These are phyloP conservation scores for Saccopteryx bilineata DNA, from an alignment of 2,113 vertebrate species.

Conservation along the genomic window DNA sequence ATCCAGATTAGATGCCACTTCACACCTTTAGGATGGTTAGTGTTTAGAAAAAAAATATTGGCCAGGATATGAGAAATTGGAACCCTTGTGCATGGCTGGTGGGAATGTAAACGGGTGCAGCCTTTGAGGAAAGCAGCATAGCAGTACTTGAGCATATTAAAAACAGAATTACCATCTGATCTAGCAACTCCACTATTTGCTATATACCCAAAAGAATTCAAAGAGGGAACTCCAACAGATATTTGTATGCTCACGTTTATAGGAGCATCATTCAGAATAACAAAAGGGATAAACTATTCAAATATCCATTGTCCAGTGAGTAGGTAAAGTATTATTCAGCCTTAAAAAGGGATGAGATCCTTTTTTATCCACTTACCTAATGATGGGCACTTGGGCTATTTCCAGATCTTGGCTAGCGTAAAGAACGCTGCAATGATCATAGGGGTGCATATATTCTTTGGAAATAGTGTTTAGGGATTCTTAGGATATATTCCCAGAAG, in stretches of 20 bases:
- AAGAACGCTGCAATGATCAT: too few relatives aligned
- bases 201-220: background rate
- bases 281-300: background rate
- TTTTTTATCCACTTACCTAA: background rate
- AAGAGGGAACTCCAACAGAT: background rate
- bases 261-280: background rate
- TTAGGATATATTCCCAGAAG: too few relatives aligned
- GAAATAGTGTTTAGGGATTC: too few relatives aligned
- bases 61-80: background rate
- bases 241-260: background rate
- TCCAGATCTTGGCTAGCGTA: too few relatives aligned
- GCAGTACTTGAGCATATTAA: background rate
- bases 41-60: background rate
- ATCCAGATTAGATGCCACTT: background rate
- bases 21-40: background rate
- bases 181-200: background rate
- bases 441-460: too few relatives aligned
- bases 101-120: background rate
- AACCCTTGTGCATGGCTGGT: background rate
- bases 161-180: background rate
- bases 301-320: background rate
- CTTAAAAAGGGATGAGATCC: conserved; percentile 2
- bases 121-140: background rate
- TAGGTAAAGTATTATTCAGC: background rate
- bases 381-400: too few relatives aligned